Percentiles rank a stretch among this genome's conserved stretches.
phyloP scores from a whole-genome alignment of 2,888 invertebrate species.

The Trachelus iudaicus region DNA sequence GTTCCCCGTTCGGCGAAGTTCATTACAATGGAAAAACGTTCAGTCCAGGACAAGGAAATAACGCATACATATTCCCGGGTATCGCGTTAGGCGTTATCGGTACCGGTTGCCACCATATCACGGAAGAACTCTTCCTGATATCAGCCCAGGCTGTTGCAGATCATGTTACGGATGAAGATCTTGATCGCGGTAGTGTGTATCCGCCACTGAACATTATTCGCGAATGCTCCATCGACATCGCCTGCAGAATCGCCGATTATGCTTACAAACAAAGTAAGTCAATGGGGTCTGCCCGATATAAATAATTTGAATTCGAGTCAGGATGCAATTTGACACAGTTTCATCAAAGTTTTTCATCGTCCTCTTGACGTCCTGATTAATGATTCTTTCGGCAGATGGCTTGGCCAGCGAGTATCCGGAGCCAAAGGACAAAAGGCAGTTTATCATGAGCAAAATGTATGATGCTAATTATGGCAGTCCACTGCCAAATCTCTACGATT shows the following conservation, averaged over 20 bases:
- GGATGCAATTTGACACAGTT: not conserved
- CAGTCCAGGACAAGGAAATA: slow-evolving; percentile 96
- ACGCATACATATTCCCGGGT: slow-evolving; percentile 98
- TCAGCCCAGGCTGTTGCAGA: slow-evolving; percentile 93
- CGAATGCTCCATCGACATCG: slow-evolving; percentile 91
- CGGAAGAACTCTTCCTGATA: slow-evolving; percentile 92
- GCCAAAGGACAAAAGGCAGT: slow-evolving; percentile 79
- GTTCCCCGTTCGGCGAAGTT: slow-evolving; percentile 94
- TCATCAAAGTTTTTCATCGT: slow-evolving; percentile 12
- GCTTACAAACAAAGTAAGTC: slow-evolving; percentile 86
- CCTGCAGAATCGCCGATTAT: slow-evolving; percentile 86
- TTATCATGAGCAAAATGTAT: slow-evolving; percentile 81
- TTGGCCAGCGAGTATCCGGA: slow-evolving; percentile 88
- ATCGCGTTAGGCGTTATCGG: slow-evolving; percentile 93
- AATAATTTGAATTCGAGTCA: not conserved
- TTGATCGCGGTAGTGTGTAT: slow-evolving; percentile 89
- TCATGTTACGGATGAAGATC: slow-evolving; percentile 83
- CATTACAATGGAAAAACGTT: slow-evolving; percentile 81
- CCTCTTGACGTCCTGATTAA: slow-evolving; percentile 5
- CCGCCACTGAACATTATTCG: slow-evolving; percentile 87
- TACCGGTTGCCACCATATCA: slow-evolving; percentile 92
- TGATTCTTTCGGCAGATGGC: slow-evolving; percentile 68
- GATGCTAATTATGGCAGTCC: slow-evolving; percentile 82
- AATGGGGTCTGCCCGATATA: not conserved
- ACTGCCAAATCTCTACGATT: slow-evolving; percentile 72